phyloP scores from a whole-genome alignment of 2,888 invertebrate genomes.

The Drosophila eohydei region DNA sequence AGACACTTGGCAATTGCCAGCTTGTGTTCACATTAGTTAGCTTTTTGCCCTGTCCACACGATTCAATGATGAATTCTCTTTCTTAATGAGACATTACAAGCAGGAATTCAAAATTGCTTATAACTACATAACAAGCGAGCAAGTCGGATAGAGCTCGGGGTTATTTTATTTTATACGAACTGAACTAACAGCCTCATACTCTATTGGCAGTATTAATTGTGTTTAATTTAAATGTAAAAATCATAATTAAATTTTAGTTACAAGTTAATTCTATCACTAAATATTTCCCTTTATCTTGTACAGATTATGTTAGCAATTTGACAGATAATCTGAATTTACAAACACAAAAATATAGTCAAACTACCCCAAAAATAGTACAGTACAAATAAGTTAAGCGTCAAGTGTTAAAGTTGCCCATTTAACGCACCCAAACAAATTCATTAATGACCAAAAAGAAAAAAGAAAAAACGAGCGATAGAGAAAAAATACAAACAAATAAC shows the following conservation, averaged over 20 bases:
- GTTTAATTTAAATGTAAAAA: not conserved
- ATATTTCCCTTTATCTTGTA: not conserved
- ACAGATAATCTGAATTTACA: not conserved
- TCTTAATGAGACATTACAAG: conserved; percentile 7
- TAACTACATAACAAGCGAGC: not conserved
- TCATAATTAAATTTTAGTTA: not conserved
- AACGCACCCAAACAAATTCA: conserved; percentile 41
- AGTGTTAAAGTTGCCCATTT: conserved; percentile 21
- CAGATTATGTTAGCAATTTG: not conserved
- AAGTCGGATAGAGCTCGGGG: not conserved
- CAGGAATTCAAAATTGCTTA: not conserved
- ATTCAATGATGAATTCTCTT: conserved; percentile 5
- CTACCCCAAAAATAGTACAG: not conserved
- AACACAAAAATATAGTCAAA: not conserved
- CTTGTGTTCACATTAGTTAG: conserved; percentile 27
- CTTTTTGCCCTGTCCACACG: conserved; percentile 3
- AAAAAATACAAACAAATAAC: conserved; percentile 25
- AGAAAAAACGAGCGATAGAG: not conserved
- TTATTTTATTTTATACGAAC: not conserved
- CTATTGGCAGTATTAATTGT: not conserved
- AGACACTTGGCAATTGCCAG: conserved; percentile 45
- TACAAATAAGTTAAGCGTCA: not conserved
- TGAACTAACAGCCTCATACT: not conserved
- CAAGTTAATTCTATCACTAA: not conserved
- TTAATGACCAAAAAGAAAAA: conserved; percentile 30